Evolutionary conservation across 2,113 vertebrate genomes (phyloP).

Genomic region (Chamaea fasciata): DNA sequence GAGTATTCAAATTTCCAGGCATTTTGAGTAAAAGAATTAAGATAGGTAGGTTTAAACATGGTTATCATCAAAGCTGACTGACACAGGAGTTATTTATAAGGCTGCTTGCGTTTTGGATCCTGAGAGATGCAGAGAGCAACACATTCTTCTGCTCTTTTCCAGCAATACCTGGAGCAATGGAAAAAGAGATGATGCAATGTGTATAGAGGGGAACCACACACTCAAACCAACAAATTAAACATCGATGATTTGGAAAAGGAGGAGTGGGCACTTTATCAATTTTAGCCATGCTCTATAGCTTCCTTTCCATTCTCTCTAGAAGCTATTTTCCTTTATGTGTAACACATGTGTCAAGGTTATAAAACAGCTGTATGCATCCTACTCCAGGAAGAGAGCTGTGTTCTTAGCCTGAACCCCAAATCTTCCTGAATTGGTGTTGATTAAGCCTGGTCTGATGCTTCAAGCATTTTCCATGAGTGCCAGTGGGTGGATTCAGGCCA

Average conservation of each 20-base stretch:
- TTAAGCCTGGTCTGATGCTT: not conserved
- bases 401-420: not conserved
- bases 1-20: not conserved
- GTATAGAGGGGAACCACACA: no score
- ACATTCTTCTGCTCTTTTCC: conserved; percentile 79
- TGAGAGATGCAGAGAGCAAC: conserved; percentile 81
- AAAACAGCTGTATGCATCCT: not conserved
- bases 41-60: not conserved
- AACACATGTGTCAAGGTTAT: not conserved
- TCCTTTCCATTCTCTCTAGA: not conserved
- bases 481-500: rapidly evolving
- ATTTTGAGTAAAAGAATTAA: not conserved
- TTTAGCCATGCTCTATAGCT: not conserved
- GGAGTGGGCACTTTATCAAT: not conserved
- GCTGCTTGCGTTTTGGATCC: conserved; percentile 83
- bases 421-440: not conserved
- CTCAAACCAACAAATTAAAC: not conserved
- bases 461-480: not conserved
- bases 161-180: conserved; percentile 76
- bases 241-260: not conserved
- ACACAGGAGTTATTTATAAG: conserved; percentile 36
- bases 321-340: not conserved
- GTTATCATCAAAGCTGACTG: not conserved
- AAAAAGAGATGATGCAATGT: not conserved
- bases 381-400: not conserved